phyloP scores from a whole-genome alignment of 1,140 invertebrate genomes.

The Lerema accius region DNA sequence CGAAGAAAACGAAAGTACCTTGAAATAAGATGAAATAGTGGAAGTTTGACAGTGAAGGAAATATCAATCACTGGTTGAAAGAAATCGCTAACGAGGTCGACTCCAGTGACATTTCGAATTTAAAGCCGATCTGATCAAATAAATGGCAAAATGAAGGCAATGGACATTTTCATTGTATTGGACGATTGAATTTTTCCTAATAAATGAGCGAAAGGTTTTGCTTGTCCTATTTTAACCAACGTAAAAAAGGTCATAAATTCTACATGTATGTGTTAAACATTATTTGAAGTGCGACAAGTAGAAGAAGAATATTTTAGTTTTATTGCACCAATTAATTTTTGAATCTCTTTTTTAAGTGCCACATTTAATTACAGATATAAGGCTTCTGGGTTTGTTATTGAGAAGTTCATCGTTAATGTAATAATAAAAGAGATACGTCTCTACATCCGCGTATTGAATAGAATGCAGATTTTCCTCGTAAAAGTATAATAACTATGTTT shows the following conservation, averaged over 20 bases:
- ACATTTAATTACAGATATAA: background rate
- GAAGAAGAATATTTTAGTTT: too few species aligned
- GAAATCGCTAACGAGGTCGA: slow-evolving; percentile 18
- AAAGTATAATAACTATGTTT: slow-evolving; percentile 61
- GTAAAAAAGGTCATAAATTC: too few species aligned
- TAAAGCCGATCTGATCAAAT: slow-evolving; percentile 1
- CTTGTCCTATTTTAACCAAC: too few species aligned
- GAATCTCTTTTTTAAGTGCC: too few species aligned
- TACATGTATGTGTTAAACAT: too few species aligned
- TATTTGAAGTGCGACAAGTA: too few species aligned
- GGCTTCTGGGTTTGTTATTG: background rate
- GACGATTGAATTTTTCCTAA: background rate
- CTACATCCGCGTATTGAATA: slow-evolving; percentile 42
- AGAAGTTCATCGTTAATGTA: slow-evolving; percentile 22
- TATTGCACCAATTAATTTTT: too few species aligned
- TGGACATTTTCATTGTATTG: background rate
- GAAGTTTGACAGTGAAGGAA: slow-evolving; percentile 27
- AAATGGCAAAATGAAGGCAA: background rate
- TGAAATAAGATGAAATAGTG: slow-evolving; percentile 14
- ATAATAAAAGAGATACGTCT: slow-evolving; percentile 28
- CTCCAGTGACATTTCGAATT: slow-evolving; percentile 3
- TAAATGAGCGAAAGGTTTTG: background rate
- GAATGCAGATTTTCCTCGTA: slow-evolving; percentile 55
- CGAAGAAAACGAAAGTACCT: slow-evolving; percentile 17
- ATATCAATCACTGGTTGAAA: slow-evolving; percentile 31